phyloP scores from a whole-genome alignment of 2,113 vertebrate species.

The Channa argus region DNA sequence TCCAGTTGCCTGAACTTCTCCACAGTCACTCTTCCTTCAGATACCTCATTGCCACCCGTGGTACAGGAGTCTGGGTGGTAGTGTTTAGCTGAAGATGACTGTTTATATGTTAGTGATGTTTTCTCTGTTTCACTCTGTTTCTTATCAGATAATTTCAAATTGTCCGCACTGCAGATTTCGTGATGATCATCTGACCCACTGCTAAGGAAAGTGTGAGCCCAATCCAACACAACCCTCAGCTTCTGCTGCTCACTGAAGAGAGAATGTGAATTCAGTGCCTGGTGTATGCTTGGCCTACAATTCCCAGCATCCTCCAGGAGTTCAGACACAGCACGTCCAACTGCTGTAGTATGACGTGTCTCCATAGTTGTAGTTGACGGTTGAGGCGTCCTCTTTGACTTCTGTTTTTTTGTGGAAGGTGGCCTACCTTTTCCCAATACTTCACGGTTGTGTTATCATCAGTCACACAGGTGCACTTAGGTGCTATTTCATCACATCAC shows the following conservation, averaged over 20 bases:
- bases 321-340: background rate
- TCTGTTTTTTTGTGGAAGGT: background rate
- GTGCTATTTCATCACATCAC: background rate
- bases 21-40: background rate
- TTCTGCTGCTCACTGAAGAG: conserved; percentile 76
- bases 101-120: background rate
- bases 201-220: conserved; percentile 72
- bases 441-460: background rate
- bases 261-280: conserved; percentile 46
- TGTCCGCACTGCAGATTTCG: conserved; percentile 29
- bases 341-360: background rate
- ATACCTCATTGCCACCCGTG: background rate
- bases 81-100: background rate
- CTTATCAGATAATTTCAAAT: background rate
- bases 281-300: conserved; percentile 7
- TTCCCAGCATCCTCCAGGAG: conserved; percentile 39
- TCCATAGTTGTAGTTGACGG: conserved; percentile 11
- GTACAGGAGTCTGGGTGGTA: background rate
- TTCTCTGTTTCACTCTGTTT: background rate
- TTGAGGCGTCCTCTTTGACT: background rate
- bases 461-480: background rate
- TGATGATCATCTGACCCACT: conserved; percentile 21
- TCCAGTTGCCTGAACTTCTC: background rate
- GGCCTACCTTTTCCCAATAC: accelerated
- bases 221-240: conserved; percentile 73